Conservation (phyloP, 2,113 vertebrate species). For the Nycticebus coucang region DNA sequence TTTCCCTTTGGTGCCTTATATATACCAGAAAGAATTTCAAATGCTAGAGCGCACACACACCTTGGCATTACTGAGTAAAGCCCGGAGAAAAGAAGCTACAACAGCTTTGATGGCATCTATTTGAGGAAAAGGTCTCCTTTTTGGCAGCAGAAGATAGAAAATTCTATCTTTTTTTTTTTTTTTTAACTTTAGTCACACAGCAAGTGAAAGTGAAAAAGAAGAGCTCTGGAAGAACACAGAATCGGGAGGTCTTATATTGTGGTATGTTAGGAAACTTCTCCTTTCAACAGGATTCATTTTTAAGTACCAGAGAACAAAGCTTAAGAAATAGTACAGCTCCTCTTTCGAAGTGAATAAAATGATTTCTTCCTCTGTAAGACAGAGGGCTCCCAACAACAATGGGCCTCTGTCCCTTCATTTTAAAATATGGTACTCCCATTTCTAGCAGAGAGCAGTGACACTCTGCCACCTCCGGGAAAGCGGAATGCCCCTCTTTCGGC, state of each 20-base stretch:
- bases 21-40: not conserved
- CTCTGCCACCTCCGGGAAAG: not conserved
- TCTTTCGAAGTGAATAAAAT: not conserved
- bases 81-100: not conserved
- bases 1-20: not conserved
- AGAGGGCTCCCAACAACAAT: not conserved
- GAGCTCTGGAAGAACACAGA: not conserved
- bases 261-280: not conserved
- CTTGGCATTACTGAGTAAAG: not conserved
- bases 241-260: not conserved
- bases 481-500: not conserved
- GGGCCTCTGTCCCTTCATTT: not conserved
- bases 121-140: conserved; percentile 2
- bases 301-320: conserved; percentile 37
- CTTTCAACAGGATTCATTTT: conserved; percentile 25
- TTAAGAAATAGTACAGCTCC: not conserved
- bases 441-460: not conserved
- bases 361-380: not conserved
- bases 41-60: not conserved
- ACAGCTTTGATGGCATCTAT: not conserved
- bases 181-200: conserved; percentile 28
- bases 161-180: not conserved
- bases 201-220: conserved; percentile 20
- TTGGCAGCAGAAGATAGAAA: conserved; percentile 1
- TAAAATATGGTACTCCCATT: not conserved